Evolutionary conservation across 2,113 vertebrate genomes (phyloP), one percentile per base, ranked within the genome.

Genomic region (Burhinus oedicnemus): DNA sequence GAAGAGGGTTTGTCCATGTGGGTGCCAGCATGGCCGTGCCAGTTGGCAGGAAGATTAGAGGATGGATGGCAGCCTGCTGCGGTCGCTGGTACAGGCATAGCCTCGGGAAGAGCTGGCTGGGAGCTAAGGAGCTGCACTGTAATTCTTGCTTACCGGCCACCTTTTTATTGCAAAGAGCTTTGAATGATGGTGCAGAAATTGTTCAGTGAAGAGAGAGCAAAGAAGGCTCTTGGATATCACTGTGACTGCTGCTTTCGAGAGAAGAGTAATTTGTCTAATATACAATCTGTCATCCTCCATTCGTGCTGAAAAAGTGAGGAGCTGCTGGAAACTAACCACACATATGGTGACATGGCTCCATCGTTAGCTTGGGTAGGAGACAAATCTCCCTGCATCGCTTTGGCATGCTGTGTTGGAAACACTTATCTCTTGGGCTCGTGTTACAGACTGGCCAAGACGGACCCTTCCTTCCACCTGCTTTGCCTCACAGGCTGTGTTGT

Each of bases 341-440:
- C 97, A 97, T 96, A 96, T 96, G 96, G 97, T 95, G 97, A 96
- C 92, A 96, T 78, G 95, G 96, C 97, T 97, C 93, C 88, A 90
- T 93, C 96, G 86, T 93, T 96, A 93, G 85, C 96, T 95, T 96
- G 96, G 95, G 95, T 75, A 92, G 90, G 88, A 96, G 92, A 97
- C 90, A 96, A 97, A 94, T 60, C 45, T 93, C 93, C 93, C 92
- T 9, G 23, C 92, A 20, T 74, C 8, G 3, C 82, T 96, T 92
- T 96, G 96, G 95, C 95, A 91, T 71, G 83, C 76, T 42, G 68
- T 47, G n/a, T 25, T 94, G 93, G 85, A 97, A 96, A 93, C 93
- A 55, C 96, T 96, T 97, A 95, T 88, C 79, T 90, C 88, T 94
- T 34, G 92, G 88, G 93, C 90, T 94, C 2, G 0, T 77, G 71